Evolutionary conservation across 35 echinoderm and acorn worm genomes (phyloP), one percentile per base, ranked within the genome.

Genomic region (Lytechinus variegatus): DNA sequence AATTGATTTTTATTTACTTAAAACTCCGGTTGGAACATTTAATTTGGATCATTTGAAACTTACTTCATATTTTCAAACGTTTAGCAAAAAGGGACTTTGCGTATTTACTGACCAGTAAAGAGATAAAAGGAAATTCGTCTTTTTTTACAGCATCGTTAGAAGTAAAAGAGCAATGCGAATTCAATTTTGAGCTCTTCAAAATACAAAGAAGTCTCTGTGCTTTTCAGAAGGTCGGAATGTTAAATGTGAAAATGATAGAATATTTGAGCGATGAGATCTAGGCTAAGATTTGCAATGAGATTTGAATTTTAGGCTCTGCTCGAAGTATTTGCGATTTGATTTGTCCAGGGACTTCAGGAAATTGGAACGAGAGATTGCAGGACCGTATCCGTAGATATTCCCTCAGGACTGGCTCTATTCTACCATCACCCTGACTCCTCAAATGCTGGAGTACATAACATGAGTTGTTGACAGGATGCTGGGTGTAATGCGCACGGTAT

Each of bases 311-410:
- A n/a, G n/a, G 66, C 66, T 79, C n/a, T 79, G 66, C 21, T 8
- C 14, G 1, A 24, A 79, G 66, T n/a, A 79, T 79, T 79, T n/a
- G 66, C 66, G 66, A 1, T 79, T 79, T 79, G 66, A 79, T 79
- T 79, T 79, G 66, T 79, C 66, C 19, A n/a, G 66, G 66, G 66
- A 79, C 19, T 79, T 16, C 66, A n/a, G 66, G 66, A 79, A 79
- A 79, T 79, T 79, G 66, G 66, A 79, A 79, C 66, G 66, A n/a
- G 66, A 79, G 66, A 79, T 79, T 79, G 66, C 66, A 24, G 66
- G 66, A 79, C 14, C 19, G 66, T 79, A 79, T 79, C 66, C 66
- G 4, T 4, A n/a, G 66, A 79, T 79, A 79, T 79, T 79, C 66
- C 66, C 66, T 16, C 66, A 24, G 14, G 66, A 79, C 66, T 79